Percentiles rank a stretch among this genome's conserved stretches.
These are phyloP conservation scores for Mya arenaria DNA, from an alignment of 1,140 invertebrate species.

Conservation along the genomic window DNA sequence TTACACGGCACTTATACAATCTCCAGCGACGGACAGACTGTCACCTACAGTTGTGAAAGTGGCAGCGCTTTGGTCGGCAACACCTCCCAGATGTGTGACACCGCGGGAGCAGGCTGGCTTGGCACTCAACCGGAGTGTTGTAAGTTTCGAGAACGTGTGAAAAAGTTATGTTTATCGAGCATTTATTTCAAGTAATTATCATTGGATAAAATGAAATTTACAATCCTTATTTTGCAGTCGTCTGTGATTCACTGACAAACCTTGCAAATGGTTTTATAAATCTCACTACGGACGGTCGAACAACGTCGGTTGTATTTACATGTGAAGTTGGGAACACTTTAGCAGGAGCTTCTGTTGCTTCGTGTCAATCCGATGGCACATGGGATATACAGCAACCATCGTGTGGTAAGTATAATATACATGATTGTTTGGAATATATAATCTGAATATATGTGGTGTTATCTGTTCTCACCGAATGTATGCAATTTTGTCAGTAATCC, in stretches of 20 bases:
- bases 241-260: no score
- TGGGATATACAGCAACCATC: neutral
- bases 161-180: no score
- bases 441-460: no score
- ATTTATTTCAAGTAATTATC: no score
- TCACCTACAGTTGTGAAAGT: neutral
- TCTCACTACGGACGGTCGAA: neutral
- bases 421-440: no score
- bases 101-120: neutral
- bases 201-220: no score
- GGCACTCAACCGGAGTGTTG: neutral
- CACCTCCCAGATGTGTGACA: neutral
- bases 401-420: constrained; percentile 43
- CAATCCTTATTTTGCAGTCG: no score
- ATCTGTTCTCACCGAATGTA: no score
- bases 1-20: neutral
- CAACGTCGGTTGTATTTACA: constrained; percentile 1
- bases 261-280: no score
- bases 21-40: neutral
- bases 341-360: neutral
- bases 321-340: constrained; percentile 25
- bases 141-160: no score
- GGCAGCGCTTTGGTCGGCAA: neutral
- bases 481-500: no score
- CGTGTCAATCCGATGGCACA: constrained; percentile 4